phyloP scores from a whole-genome alignment of 2,113 vertebrate genomes.

The Sminthopsis crassicaudata region DNA sequence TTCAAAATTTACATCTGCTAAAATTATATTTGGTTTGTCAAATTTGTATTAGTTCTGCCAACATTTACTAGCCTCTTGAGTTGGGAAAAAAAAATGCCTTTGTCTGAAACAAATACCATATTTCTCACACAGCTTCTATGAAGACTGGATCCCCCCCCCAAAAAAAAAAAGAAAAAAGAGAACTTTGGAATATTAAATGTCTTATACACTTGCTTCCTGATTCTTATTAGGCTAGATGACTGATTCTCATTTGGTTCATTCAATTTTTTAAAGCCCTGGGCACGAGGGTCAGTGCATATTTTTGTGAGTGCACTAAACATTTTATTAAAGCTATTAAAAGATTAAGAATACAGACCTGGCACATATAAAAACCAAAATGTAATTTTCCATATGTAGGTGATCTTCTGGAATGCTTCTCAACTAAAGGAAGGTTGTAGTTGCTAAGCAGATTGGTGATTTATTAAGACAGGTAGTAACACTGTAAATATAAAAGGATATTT shows the following conservation, averaged over 20 bases:
- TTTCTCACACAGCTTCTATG: conserved; percentile 68
- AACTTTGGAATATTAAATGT: conserved; percentile 75
- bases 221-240: conserved; percentile 46
- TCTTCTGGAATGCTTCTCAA: conserved; percentile 45
- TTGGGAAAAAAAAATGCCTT: conserved; percentile 54
- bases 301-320: conserved; percentile 40
- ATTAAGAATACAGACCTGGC: conserved; percentile 20
- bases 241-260: conserved; percentile 17
- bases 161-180: conserved; percentile 66
- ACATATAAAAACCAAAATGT: conserved; percentile 37
- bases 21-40: conserved; percentile 39
- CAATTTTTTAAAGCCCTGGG: conserved; percentile 35
- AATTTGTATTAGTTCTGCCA: conserved; percentile 56
- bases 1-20: conserved; percentile 29
- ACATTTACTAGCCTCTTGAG: conserved; percentile 31
- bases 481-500: conserved; percentile 75
- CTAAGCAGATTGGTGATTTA: conserved; percentile 67
- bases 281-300: conserved; percentile 26
- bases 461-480: conserved; percentile 47
- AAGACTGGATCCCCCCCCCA: conserved; percentile 37
- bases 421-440: conserved; percentile 57
- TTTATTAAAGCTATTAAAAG: conserved; percentile 55
- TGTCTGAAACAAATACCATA: conserved; percentile 60
- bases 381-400: conserved; percentile 12
- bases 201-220: conserved; percentile 72